phyloP scores from a whole-genome alignment of 2,888 invertebrate genomes.

The Dynastes maya region DNA sequence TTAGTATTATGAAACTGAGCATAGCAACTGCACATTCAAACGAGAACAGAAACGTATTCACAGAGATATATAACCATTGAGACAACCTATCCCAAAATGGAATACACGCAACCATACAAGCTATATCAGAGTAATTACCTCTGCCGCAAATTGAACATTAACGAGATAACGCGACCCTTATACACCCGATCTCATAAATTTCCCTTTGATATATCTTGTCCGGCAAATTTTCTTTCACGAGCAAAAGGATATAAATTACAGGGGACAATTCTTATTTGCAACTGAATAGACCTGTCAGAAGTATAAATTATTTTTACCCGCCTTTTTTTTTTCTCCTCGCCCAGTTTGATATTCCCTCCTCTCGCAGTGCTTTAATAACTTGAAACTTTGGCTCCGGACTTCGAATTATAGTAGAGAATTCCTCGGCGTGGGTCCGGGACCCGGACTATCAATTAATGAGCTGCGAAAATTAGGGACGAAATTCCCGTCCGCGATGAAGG shows the following conservation, averaged over 20 bases:
- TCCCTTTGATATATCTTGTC: constrained; percentile 54
- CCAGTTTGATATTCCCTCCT: constrained; percentile 11
- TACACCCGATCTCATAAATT: constrained; percentile 41
- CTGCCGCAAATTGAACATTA: constrained; percentile 32
- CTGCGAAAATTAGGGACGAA: constrained; percentile 22
- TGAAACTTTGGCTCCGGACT: constrained; percentile 16
- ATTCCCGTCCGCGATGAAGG: background rate
- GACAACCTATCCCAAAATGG: constrained; percentile 2
- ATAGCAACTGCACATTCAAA: too few relatives aligned
- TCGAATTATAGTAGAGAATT: background rate
- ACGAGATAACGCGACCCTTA: constrained; percentile 38
- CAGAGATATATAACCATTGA: too few relatives aligned
- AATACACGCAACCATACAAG: constrained; percentile 4
- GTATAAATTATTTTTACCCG: constrained; percentile 48
- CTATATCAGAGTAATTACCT: constrained; percentile 18
- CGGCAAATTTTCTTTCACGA: constrained; percentile 50
- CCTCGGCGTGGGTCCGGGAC: background rate
- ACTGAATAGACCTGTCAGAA: constrained; percentile 47
- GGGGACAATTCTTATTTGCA: constrained; percentile 47
- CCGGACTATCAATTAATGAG: constrained; percentile 26
- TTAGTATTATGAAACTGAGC: too few relatives aligned
- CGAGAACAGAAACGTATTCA: too few relatives aligned
- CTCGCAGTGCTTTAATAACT: constrained; percentile 40
- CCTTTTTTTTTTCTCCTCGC: constrained; percentile 4
- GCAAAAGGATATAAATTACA: constrained; percentile 46